phyloP scores from a whole-genome alignment of 2,113 vertebrate species.

The Scartelaos histophorus region DNA sequence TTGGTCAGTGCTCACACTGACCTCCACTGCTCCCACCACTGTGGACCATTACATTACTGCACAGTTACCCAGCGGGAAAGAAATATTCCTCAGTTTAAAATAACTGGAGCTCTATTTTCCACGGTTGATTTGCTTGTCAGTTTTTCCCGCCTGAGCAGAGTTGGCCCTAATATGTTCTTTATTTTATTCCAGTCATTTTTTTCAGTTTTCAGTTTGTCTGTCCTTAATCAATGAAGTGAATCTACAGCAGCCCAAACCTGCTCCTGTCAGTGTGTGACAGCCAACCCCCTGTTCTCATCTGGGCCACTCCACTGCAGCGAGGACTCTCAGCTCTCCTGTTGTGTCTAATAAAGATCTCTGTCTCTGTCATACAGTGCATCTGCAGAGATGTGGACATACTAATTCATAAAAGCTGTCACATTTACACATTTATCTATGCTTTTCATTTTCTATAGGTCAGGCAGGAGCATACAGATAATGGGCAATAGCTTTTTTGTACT shows the following conservation, averaged over 20 bases:
- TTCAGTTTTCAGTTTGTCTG: conserved; percentile 48
- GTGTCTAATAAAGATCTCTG: conserved; percentile 23
- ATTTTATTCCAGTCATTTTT: conserved; percentile 46
- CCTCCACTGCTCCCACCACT: conserved; percentile 27
- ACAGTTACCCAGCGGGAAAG: conserved; percentile 30
- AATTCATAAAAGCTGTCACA: neutral
- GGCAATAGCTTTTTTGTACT: neutral
- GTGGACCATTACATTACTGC: conserved; percentile 32
- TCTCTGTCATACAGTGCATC: neutral
- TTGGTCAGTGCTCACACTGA: conserved; percentile 10
- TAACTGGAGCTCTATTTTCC: conserved; percentile 24
- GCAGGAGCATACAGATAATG: too few species aligned
- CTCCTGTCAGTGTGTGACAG: conserved; percentile 61
- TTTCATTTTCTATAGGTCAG: neutral
- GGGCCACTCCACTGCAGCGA: conserved; percentile 31
- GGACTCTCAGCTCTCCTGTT: conserved; percentile 22
- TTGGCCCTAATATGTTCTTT: conserved; percentile 28
- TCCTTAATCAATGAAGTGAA: conserved; percentile 30
- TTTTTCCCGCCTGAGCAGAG: conserved; percentile 8
- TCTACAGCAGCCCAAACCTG: conserved; percentile 28
- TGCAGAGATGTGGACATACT: neutral
- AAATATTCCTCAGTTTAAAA: conserved; percentile 29
- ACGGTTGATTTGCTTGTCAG: neutral
- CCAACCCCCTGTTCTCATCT: conserved; percentile 34
- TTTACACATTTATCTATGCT: neutral